Conservation (phyloP, 2,797 vertebrate genomes). For the Loris lydekkerianus region DNA sequence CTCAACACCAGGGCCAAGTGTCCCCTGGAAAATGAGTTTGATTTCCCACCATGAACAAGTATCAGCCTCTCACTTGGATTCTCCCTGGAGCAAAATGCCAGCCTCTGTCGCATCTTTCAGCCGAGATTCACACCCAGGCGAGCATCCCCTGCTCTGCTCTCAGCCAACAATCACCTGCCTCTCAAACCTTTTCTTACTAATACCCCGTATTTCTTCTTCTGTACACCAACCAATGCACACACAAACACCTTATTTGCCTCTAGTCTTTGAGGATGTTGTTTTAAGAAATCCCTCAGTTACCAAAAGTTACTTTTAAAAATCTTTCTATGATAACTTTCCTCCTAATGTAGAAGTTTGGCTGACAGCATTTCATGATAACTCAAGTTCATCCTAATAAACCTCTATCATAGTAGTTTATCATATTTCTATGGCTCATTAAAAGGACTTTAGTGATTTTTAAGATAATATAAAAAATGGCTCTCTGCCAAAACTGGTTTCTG, state of each 20-base stretch:
- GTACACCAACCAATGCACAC: neutral
- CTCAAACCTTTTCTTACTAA: neutral
- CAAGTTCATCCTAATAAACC: neutral
- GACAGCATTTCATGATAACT: constrained; percentile 37
- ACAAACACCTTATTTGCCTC: neutral
- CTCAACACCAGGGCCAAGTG: neutral
- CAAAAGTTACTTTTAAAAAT: neutral
- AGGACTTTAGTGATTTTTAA: neutral
- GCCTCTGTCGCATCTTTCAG: neutral
- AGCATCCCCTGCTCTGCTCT: neutral
- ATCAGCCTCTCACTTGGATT: neutral
- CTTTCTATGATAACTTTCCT: neutral
- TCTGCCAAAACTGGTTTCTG: neutral
- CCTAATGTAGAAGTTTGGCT: neutral
- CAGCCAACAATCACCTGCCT: neutral
- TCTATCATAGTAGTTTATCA: constrained; percentile 2
- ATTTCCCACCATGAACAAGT: neutral
- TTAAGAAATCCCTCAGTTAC: neutral
- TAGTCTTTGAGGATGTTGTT: neutral
- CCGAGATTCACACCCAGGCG: neutral
- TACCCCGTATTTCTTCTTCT: neutral
- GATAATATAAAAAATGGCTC: neutral
- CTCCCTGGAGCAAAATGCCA: neutral
- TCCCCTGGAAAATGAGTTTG: neutral
- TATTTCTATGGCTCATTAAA: neutral